Conservation (phyloP, 2,113 vertebrate genomes). For the Psophia crepitans region DNA sequence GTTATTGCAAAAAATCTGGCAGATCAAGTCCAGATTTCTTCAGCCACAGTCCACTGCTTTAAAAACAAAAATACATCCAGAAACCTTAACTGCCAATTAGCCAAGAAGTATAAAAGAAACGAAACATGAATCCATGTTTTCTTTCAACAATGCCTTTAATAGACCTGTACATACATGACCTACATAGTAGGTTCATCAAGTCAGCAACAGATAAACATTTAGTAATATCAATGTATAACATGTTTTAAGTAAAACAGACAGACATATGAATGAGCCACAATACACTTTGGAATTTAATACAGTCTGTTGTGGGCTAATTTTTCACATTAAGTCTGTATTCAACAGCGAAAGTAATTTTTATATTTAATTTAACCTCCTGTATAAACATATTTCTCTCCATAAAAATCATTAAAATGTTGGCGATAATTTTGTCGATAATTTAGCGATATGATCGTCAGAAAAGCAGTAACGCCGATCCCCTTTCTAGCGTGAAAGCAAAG, state of each 20-base stretch:
- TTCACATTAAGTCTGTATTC: conserved; percentile 2
- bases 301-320: neutral
- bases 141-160: neutral
- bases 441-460: neutral
- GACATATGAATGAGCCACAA: neutral
- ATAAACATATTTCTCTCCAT: neutral
- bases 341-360: neutral
- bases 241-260: neutral
- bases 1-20: neutral
- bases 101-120: neutral
- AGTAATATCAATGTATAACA: neutral
- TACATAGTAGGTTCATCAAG: neutral
- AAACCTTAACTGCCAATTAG: neutral
- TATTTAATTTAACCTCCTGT: neutral
- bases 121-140: neutral
- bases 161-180: neutral
- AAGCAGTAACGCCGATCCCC: neutral
- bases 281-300: neutral
- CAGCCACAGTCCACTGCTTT: neutral
- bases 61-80: neutral
- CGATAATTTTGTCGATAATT: conserved; percentile 2
- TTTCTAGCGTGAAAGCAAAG: neutral
- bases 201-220: neutral
- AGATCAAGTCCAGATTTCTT: neutral
- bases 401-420: neutral